Percentiles rank a stretch among this genome's conserved stretches.
Evolutionary conservation across 2,113 vertebrate genomes (phyloP).

Genomic region (Cairina moschata): DNA sequence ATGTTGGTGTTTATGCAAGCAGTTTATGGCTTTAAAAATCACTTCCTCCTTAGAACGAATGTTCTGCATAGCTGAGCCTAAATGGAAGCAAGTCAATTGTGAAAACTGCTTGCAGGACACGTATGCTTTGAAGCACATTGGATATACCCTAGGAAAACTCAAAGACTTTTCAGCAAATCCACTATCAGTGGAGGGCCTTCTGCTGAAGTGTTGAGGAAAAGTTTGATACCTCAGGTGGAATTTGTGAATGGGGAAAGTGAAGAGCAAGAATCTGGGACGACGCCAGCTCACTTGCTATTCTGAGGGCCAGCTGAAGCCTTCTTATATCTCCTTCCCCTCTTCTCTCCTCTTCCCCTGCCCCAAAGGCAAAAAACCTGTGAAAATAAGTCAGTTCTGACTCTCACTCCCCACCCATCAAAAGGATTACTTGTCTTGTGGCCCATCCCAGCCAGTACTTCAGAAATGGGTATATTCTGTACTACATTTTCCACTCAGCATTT

Average conservation of each 20-base stretch:
- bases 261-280: neutral
- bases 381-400: neutral
- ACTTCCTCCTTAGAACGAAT: neutral
- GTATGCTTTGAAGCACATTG: neutral
- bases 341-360: neutral
- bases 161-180: neutral
- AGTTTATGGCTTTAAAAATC: neutral
- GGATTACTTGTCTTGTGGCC: neutral
- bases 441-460: neutral
- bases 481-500: neutral
- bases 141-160: neutral
- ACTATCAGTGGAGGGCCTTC: neutral
- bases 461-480: neutral
- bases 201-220: neutral
- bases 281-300: neutral
- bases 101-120: neutral
- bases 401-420: neutral
- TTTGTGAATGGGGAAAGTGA: neutral
- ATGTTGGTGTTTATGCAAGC: neutral
- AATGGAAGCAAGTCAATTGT: neutral
- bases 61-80: neutral
- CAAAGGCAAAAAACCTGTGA: neutral
- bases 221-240: neutral
- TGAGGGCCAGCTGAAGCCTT: neutral
- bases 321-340: neutral